phyloP scores from a whole-genome alignment of 53 echinoderm and acorn worm genomes.

The Crossaster papposus region DNA sequence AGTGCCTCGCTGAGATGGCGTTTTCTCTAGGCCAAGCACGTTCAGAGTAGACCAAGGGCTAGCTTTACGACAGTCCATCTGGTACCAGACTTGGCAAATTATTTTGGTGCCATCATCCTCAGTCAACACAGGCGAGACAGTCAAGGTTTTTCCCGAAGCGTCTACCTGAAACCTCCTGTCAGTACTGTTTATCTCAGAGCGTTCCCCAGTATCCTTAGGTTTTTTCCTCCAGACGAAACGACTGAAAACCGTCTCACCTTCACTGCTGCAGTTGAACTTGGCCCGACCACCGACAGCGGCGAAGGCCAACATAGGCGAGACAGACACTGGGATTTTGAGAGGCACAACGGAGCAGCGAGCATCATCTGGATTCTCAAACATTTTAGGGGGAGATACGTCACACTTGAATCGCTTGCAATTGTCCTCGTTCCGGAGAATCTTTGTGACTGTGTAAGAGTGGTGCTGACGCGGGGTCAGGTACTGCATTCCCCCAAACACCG shows the following conservation, averaged over 20 bases:
- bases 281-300: not conserved
- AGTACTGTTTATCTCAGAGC: not conserved
- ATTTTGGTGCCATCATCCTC: not conserved
- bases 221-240: not conserved
- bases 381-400: not conserved
- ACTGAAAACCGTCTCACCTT: not conserved
- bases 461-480: not conserved
- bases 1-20: not conserved
- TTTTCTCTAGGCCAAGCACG: not conserved
- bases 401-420: constrained; percentile 2
- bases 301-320: not conserved
- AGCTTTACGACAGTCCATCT: not conserved
- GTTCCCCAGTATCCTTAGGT: not conserved
- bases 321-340: not conserved
- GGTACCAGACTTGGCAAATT: not conserved
- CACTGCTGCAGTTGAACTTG: not conserved
- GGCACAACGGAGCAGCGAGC: not conserved
- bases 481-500: not conserved
- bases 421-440: not conserved
- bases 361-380: not conserved
- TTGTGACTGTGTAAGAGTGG: not conserved
- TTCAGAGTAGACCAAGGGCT: not conserved
- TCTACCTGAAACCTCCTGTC: not conserved
- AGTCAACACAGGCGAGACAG: not conserved
- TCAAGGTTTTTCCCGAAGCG: not conserved